Base-by-base conservation (phyloP, 1,140 invertebrate species). In the Drosophila yakuba region DNA sequence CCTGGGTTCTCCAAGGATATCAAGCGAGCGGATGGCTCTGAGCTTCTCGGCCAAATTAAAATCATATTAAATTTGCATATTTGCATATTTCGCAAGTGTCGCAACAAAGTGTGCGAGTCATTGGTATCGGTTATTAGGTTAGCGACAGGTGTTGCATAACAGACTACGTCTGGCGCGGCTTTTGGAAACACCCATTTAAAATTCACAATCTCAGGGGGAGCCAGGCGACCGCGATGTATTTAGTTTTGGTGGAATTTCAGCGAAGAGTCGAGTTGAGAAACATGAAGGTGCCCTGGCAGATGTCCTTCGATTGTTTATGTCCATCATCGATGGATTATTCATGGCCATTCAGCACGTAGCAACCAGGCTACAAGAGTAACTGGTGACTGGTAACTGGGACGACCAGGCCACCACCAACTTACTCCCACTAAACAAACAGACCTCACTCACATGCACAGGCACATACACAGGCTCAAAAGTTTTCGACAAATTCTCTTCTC, bases 1-100 rank as follows among this genome's bases (percentile, higher is more conserved):
- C 57, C 25, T 12, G 12, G 20, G 15, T 43, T 23, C 44, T 14
- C 44, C 4, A 38, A 32, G 7, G 25, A 25, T 25, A 51, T 23
- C 44, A 12, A 32, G 41, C 17, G 7, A 41, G 28, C 20, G 52
- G 36, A 23, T 32, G 51, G 7, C 44, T 55, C 50, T 60, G 12
- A 32, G 80, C 50, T 57, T 48, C 20, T 63, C 52, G 68, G 71
- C 72, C 80, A 90, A 88, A 90, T 91, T 90, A 91, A 90, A 91
- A 91, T 77, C 82, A 66, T 67, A 91, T 91, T 90, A 78, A 90
- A 91, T 91, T 84, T 90, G 74, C 88, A 91, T 90, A 91, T 91
- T 84, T 90, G 74, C 88, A 91, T 90, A 82, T 71, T 82, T 63
- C 63, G 50, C 51, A 63, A 55, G 51, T 74, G 58, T 48, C 41